These are phyloP conservation scores for Phaonia tiefii DNA, from an alignment of 2,888 invertebrate species.

Conservation along the genomic window DNA sequence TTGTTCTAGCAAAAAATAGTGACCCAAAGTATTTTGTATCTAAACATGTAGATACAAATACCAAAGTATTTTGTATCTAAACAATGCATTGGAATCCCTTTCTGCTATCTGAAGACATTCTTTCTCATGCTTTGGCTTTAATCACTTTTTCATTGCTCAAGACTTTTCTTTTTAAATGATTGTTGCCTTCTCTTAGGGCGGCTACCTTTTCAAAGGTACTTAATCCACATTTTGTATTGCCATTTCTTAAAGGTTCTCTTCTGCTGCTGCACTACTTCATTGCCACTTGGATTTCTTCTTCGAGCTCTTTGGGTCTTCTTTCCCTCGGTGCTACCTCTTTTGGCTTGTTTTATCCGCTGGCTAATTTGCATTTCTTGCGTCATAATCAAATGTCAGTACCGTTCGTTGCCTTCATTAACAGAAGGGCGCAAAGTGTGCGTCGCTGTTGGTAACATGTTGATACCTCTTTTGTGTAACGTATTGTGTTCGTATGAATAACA, in stretches of 20 bases:
- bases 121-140: constrained; percentile 6
- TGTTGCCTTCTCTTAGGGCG: too few relatives aligned
- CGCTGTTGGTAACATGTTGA: constrained; percentile 9
- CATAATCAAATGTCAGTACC: constrained; percentile 18
- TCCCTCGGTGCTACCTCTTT: background rate
- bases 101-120: background rate
- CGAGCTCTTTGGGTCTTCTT: background rate
- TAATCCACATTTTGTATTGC: constrained; percentile 10
- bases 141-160: background rate
- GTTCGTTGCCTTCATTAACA: background rate
- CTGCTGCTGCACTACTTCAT: background rate
- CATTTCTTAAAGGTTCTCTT: background rate
- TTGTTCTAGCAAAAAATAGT: too few relatives aligned
- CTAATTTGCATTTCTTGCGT: constrained; percentile 1
- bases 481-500: too few relatives aligned
- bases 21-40: too few relatives aligned
- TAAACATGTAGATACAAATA: too few relatives aligned
- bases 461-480: too few relatives aligned
- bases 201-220: background rate
- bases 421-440: constrained; percentile 3
- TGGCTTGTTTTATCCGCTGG: background rate
- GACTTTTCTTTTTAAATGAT: too few relatives aligned
- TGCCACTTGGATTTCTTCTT: background rate
- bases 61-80: too few relatives aligned
- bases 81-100: too few relatives aligned